Evolutionary conservation across 92 coral and sea anemone genomes (phyloP).

Genomic region (Zoanthus sociatus): DNA sequence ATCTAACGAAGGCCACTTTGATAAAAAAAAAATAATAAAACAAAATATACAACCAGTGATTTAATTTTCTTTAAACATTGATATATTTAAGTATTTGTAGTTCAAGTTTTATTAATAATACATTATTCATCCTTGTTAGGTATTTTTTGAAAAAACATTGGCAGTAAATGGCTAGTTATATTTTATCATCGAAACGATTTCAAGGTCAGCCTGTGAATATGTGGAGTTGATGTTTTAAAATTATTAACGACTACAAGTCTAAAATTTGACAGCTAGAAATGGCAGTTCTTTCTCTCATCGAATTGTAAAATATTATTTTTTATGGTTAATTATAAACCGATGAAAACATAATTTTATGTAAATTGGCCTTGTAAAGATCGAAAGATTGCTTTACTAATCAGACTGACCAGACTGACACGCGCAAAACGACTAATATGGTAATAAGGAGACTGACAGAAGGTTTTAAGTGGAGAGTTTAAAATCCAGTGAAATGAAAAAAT

Average conservation of each 20-base stretch:
- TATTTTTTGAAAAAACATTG: constrained; percentile 10
- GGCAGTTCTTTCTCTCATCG: neutral
- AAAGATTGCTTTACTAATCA: neutral
- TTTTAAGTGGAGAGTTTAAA: neutral
- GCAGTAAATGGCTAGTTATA: neutral
- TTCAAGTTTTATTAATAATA: neutral
- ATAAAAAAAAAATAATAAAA: constrained; percentile 1
- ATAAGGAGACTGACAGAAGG: neutral
- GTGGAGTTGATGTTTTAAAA: neutral
- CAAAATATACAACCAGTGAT: constrained; percentile 25
- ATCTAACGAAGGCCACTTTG: neutral
- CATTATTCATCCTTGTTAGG: constrained; percentile 35
- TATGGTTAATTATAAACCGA: constrained; percentile 16
- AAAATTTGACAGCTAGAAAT: neutral
- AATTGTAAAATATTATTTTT: constrained; percentile 12
- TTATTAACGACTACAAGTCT: neutral
- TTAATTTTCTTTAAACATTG: constrained; percentile 38
- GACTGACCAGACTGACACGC: neutral
- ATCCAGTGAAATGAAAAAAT: neutral
- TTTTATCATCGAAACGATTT: constrained; percentile 6
- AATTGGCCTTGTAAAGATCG: neutral
- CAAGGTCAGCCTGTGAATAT: neutral
- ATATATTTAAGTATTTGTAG: constrained; percentile 29
- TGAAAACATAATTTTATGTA: constrained; percentile 23
- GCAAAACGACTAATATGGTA: neutral